Evolutionary conservation across 2,113 vertebrate species (phyloP).

Genomic region (Piprites chloris): DNA sequence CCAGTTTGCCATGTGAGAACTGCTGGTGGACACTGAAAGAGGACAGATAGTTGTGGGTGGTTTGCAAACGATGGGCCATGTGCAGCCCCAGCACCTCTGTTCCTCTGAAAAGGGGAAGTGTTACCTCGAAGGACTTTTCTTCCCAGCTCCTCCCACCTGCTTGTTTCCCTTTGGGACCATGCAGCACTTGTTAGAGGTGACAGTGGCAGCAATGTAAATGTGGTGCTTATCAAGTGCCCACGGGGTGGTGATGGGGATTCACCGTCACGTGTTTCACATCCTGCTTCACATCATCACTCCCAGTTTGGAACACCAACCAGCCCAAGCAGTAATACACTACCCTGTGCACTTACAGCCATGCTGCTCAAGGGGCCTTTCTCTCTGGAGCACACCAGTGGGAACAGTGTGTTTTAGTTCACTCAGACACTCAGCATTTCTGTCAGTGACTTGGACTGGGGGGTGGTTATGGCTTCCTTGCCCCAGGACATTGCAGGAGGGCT

Average conservation of each 20-base stretch:
- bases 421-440: neutral
- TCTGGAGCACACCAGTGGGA: neutral
- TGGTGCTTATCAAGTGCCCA: neutral
- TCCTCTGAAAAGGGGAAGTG: neutral
- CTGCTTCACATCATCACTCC: neutral
- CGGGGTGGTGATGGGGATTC: neutral
- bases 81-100: neutral
- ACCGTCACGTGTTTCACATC: too few relatives aligned
- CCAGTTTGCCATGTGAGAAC: neutral
- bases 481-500: neutral
- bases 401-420: neutral
- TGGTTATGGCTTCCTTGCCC: neutral
- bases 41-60: neutral
- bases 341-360: neutral
- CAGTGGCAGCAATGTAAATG: neutral
- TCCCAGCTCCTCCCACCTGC: neutral
- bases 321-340: neutral
- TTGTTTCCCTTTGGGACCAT: neutral
- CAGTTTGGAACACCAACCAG: neutral
- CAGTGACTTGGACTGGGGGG: neutral
- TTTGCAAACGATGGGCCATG: rapidly evolving
- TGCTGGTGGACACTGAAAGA: neutral
- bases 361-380: neutral
- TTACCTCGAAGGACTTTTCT: neutral
- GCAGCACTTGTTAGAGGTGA: neutral